These are phyloP conservation scores for Pyrochroa serraticornis DNA, from an alignment of 2,888 invertebrate species.

Conservation along the genomic window DNA sequence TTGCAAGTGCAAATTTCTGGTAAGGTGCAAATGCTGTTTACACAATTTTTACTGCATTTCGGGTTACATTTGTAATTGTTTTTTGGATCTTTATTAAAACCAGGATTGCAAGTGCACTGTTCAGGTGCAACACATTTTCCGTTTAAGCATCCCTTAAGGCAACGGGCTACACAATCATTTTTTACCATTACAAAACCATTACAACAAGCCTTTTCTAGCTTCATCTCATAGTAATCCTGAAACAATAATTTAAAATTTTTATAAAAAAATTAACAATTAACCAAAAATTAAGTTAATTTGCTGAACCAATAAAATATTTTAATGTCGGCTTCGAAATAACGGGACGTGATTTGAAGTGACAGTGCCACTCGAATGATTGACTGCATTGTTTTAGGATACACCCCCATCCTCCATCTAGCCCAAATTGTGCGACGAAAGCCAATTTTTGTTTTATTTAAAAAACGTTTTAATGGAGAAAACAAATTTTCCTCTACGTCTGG, in stretches of 20 bases:
- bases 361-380: too few relatives aligned
- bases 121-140: constrained; percentile 57
- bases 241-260: neutral
- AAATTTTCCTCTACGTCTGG: too few relatives aligned
- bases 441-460: too few relatives aligned
- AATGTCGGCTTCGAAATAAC: too few relatives aligned
- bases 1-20: constrained; percentile 27
- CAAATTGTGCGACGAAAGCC: too few relatives aligned
- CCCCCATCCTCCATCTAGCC: too few relatives aligned
- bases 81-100: constrained; percentile 33
- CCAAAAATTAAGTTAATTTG: too few relatives aligned
- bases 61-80: constrained; percentile 44
- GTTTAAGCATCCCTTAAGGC: constrained; percentile 2
- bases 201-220: constrained; percentile 7
- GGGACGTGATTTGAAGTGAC: too few relatives aligned
- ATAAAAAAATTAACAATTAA: too few relatives aligned
- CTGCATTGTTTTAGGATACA: too few relatives aligned
- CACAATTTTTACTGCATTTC: constrained; percentile 50
- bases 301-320: too few relatives aligned
- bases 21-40: constrained; percentile 46
- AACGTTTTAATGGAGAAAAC: too few relatives aligned
- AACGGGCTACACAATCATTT: neutral
- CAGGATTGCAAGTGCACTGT: constrained; percentile 51
- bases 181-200: constrained; percentile 4
- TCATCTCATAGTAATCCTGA: neutral